phyloP scores from a whole-genome alignment of 2,888 invertebrate species.

The Hemithea aestivaria region DNA sequence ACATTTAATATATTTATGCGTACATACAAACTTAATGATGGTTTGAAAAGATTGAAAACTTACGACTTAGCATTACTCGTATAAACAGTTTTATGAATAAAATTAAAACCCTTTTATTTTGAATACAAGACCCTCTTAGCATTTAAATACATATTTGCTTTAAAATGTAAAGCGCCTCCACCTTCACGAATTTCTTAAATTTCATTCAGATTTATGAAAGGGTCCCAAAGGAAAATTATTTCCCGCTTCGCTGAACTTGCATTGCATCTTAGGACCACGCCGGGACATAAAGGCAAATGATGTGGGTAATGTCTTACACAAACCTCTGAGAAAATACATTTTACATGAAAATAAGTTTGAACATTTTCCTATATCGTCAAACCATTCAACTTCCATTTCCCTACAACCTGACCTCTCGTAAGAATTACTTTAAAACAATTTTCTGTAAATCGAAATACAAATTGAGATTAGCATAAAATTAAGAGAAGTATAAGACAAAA shows the following conservation, averaged over 20 bases:
- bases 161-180: slow-evolving; percentile 21
- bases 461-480: slow-evolving; percentile 20
- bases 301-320: slow-evolving; percentile 28
- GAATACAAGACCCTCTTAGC: slow-evolving; percentile 8
- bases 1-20: no score
- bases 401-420: slow-evolving; percentile 2
- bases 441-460: slow-evolving; percentile 9
- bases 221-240: slow-evolving; percentile 33
- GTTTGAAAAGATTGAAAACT: no score
- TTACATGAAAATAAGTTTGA: slow-evolving; percentile 5
- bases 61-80: no score
- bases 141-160: slow-evolving; percentile 19
- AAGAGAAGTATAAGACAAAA: slow-evolving; percentile 28
- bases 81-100: no score
- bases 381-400: no score
- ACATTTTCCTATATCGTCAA: background rate
- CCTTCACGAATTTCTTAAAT: slow-evolving; percentile 22
- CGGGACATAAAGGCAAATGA: slow-evolving; percentile 36
- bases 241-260: slow-evolving; percentile 32
- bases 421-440: slow-evolving; percentile 7
- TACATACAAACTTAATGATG: no score
- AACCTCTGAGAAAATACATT: slow-evolving; percentile 17
- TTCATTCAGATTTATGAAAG: slow-evolving; percentile 28
- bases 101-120: slow-evolving; percentile 4
- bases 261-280: slow-evolving; percentile 32